These are phyloP conservation scores for Macaria liturata DNA, from an alignment of 2,888 invertebrate species.

Conservation along the genomic window DNA sequence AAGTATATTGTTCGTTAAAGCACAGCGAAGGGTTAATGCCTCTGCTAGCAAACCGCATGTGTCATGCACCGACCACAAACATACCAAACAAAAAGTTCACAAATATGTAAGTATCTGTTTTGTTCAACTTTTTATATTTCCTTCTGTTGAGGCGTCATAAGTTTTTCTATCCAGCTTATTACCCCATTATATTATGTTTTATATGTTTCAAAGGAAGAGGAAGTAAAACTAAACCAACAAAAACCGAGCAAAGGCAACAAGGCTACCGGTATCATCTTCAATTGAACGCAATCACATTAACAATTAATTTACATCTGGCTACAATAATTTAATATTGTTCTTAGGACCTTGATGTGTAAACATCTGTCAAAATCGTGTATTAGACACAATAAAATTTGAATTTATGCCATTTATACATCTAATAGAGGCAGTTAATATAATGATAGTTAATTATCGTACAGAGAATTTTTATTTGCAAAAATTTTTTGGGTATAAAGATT, in stretches of 20 bases:
- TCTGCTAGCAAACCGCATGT: background rate
- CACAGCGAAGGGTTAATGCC: background rate
- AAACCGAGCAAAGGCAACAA: constrained; percentile 46
- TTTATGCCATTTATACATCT: constrained; percentile 13
- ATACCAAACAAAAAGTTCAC: constrained; percentile 2
- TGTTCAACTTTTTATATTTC: constrained; percentile 10
- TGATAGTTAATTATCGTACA: background rate
- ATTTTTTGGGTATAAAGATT: no score
- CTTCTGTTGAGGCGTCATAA: constrained; percentile 5
- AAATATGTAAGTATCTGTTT: background rate
- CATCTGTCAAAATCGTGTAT: constrained; percentile 32
- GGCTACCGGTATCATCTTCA: constrained; percentile 44
- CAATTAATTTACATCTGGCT: constrained; percentile 16
- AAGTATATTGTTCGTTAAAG: no score
- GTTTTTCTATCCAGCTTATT: constrained; percentile 14
- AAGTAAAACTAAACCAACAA: constrained; percentile 32
- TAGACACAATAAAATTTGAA: constrained; percentile 24
- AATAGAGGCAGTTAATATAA: constrained; percentile 9
- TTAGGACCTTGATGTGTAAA: constrained; percentile 35
- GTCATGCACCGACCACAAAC: constrained; percentile 1
- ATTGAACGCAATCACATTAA: constrained; percentile 35
- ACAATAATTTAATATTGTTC: constrained; percentile 2
- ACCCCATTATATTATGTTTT: background rate
- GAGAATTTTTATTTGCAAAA: no score
- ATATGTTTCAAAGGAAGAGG: constrained; percentile 47